These are phyloP conservation scores for Trochalopteron elliotii DNA, from an alignment of 2,113 vertebrate species.

Conservation along the genomic window DNA sequence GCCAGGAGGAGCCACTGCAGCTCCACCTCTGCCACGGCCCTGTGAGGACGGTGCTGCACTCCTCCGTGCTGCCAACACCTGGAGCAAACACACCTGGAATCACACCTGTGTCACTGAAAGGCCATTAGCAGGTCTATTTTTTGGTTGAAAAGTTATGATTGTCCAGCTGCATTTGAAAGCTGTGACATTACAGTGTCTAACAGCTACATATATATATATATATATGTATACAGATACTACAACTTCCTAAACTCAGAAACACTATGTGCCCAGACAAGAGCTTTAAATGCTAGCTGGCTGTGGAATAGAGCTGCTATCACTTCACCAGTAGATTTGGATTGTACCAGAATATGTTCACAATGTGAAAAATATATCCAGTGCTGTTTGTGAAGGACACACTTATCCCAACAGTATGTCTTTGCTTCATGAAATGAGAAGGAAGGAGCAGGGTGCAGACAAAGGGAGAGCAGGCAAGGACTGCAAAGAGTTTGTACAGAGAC, in stretches of 20 bases:
- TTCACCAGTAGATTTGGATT: background rate
- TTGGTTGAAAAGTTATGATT: background rate
- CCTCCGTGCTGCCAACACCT: accelerated
- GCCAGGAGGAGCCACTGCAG: background rate
- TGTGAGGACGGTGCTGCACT: background rate
- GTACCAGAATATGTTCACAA: background rate
- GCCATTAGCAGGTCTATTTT: background rate
- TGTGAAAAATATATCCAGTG: background rate
- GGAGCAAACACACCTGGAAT: accelerated
- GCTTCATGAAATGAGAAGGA: accelerated
- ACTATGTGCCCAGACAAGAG: background rate
- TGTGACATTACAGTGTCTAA: background rate
- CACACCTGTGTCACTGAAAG: background rate
- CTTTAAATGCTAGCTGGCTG: background rate
- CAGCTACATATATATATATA: background rate
- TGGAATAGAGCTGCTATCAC: background rate
- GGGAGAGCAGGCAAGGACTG: background rate
- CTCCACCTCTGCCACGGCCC: accelerated
- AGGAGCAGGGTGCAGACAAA: background rate
- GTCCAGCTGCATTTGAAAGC: slow-evolving; percentile 35
- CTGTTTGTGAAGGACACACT: background rate
- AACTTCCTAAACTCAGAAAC: background rate
- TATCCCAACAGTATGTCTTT: background rate
- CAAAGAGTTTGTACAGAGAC: background rate
- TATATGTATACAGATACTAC: background rate